Conservation (phyloP, 2,113 vertebrate genomes). For the Pseudorasbora parva region DNA sequence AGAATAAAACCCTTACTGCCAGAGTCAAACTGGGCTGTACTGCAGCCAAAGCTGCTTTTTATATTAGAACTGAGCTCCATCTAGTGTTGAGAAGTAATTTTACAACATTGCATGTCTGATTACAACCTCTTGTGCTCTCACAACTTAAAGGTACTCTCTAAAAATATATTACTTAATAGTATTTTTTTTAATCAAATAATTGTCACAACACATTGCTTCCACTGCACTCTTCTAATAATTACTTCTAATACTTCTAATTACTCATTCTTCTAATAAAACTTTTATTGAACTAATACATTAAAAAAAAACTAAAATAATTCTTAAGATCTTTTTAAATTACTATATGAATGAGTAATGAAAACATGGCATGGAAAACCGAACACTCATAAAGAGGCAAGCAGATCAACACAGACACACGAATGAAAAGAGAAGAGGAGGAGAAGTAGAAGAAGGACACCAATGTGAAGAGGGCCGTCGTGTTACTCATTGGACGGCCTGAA, state of each 20-base stretch:
- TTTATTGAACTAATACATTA: background rate
- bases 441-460: background rate
- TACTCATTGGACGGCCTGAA: constrained; percentile 23
- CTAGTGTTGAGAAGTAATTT: constrained; percentile 52
- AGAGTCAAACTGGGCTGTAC: background rate
- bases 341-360: background rate
- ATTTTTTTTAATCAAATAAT: no score
- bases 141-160: no score
- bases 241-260: no score
- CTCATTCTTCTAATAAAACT: background rate
- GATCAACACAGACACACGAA: constrained; percentile 1
- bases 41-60: background rate
- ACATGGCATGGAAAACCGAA: background rate
- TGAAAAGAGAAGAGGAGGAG: background rate
- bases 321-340: background rate
- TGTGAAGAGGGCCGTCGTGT: background rate
- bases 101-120: constrained; percentile 34
- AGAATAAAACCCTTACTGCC: background rate
- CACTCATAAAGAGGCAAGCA: background rate
- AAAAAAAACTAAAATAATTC: background rate
- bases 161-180: no score
- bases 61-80: constrained; percentile 51
- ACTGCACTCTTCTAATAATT: background rate
- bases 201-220: no score
- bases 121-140: background rate